A percentile compares a stretch with the other conserved stretches of the same genome.
phyloP scores from a whole-genome alignment of 2,888 invertebrate species.

The Quadroppia sp. region DNA sequence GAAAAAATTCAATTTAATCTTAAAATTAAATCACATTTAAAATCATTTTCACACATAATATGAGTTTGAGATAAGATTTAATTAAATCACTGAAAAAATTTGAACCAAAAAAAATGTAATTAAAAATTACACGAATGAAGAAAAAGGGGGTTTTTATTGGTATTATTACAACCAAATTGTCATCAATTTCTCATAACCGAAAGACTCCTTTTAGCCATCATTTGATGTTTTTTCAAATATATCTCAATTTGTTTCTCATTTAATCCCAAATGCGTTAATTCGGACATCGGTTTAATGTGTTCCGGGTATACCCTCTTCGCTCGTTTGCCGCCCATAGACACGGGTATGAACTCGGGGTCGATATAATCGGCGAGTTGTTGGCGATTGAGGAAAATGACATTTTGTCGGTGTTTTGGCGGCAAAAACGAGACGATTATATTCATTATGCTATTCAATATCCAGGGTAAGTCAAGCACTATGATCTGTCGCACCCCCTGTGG shows the following conservation, averaged over 20 bases:
- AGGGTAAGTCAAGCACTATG: constrained; percentile 30
- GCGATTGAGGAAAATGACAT: neutral
- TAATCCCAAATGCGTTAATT: constrained; percentile 15
- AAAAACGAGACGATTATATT: constrained; percentile 20
- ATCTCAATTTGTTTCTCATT: constrained; percentile 28
- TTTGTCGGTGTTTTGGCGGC: neutral
- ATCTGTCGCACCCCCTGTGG: neutral
- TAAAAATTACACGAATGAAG: too few species aligned
- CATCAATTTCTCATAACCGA: too few species aligned
- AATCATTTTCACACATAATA: too few species aligned
- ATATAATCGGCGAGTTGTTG: constrained; percentile 21
- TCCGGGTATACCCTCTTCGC: constrained; percentile 13
- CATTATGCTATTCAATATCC: constrained; percentile 32
- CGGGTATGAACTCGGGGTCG: constrained; percentile 28
- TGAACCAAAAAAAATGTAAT: too few species aligned
- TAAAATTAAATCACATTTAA: too few species aligned
- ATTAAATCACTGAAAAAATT: too few species aligned
- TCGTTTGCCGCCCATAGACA: neutral
- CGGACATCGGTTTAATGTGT: constrained; percentile 7
- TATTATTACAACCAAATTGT: too few species aligned
- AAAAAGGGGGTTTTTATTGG: too few species aligned
- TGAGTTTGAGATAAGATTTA: too few species aligned
- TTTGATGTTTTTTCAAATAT: constrained; percentile 19
- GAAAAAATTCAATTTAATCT: too few species aligned
- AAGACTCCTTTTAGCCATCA: constrained; percentile 6